These are phyloP conservation scores for Boloria euphrosyne DNA, from an alignment of 2,888 invertebrate species.

Conservation along the genomic window DNA sequence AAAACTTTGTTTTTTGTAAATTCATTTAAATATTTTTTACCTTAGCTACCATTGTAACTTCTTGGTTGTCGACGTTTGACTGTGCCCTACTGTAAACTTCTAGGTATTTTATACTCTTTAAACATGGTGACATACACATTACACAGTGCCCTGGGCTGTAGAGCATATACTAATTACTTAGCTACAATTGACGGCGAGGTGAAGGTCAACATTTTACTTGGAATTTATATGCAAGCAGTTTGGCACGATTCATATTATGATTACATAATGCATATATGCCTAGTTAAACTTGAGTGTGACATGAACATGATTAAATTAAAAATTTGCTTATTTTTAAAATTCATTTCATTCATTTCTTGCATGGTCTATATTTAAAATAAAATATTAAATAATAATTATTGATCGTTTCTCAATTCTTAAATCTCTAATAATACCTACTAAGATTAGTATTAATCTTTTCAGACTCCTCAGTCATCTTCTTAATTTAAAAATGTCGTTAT, in stretches of 20 bases:
- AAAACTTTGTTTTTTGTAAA: neutral
- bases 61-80: constrained; percentile 27
- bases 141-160: constrained; percentile 27
- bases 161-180: constrained; percentile 30
- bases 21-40: constrained; percentile 8
- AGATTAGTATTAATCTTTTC: too few relatives aligned
- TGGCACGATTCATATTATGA: constrained; percentile 39
- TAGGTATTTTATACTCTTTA: constrained; percentile 31
- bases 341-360: constrained; percentile 1
- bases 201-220: constrained; percentile 48
- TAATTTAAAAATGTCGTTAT: too few relatives aligned
- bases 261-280: constrained; percentile 29
- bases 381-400: too few relatives aligned
- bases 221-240: constrained; percentile 29
- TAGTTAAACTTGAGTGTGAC: constrained; percentile 41
- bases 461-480: too few relatives aligned
- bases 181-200: constrained; percentile 49
- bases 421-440: too few relatives aligned
- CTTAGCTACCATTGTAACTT: constrained; percentile 36
- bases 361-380: neutral
- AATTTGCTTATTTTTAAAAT: constrained; percentile 6
- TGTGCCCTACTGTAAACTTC: constrained; percentile 23
- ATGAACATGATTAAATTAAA: constrained; percentile 4
- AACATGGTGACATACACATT: constrained; percentile 23
- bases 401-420: too few relatives aligned